phyloP scores from a whole-genome alignment of 2,113 vertebrate genomes.

The Grus americana region DNA sequence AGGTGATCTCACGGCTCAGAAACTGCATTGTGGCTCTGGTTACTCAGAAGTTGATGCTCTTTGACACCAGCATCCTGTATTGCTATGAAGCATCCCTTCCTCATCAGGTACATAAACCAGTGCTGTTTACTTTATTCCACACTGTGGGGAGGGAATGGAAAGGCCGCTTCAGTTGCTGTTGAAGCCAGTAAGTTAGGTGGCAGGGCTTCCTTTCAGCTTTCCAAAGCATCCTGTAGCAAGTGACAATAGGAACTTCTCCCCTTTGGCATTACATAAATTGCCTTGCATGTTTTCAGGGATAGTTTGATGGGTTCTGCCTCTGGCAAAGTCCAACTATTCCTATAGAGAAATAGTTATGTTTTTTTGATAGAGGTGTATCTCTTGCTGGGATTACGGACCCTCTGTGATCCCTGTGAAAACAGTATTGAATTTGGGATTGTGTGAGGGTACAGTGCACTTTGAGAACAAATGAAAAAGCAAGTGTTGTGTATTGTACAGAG shows the following conservation, averaged over 20 bases:
- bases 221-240: not conserved
- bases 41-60: slow-evolving; percentile 87
- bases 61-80: slow-evolving; percentile 94
- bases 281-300: not conserved
- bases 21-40: slow-evolving; percentile 91
- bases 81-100: slow-evolving; percentile 92
- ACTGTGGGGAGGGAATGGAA: not conserved
- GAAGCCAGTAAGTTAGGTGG: not conserved
- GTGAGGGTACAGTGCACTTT: not conserved
- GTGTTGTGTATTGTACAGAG: not conserved
- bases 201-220: not conserved
- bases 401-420: not conserved
- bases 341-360: not conserved
- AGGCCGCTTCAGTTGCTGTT: not conserved
- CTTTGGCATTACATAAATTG: not conserved
- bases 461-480: not conserved
- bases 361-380: not conserved
- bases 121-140: not conserved
- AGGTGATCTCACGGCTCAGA: slow-evolving; percentile 93
- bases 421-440: not conserved
- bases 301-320: not conserved
- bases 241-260: not conserved
- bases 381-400: not conserved
- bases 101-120: slow-evolving; percentile 82
- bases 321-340: not conserved